A percentile compares a stretch with the other conserved stretches of the same genome.
Evolutionary conservation across 2,888 invertebrate species (phyloP).

Genomic region (Troides oblongomaculatus): DNA sequence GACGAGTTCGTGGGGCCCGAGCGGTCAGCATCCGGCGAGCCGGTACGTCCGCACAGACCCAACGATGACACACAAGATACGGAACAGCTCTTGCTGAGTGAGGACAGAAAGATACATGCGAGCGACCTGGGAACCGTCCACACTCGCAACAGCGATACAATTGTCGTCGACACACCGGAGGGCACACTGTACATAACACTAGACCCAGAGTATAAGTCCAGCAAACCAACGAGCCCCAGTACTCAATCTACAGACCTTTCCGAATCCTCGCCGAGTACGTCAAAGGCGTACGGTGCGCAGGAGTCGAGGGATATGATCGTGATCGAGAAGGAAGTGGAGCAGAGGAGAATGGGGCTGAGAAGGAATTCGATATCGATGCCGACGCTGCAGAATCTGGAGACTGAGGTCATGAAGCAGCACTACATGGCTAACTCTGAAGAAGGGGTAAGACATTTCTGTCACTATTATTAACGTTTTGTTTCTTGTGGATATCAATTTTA

Average conservation of each 20-base stretch:
- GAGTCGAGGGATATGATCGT: conserved; percentile 58
- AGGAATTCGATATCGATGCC: conserved; percentile 89
- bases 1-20: conserved; percentile 59
- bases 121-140: conserved; percentile 63
- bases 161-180: conserved; percentile 72
- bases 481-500: too few relatives aligned
- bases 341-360: conserved; percentile 66
- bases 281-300: conserved; percentile 51
- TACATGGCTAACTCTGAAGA: conserved; percentile 57
- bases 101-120: conserved; percentile 52
- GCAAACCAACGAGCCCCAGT: conserved; percentile 46
- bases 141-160: conserved; percentile 68
- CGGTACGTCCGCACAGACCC: conserved; percentile 45
- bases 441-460: conserved; percentile 50
- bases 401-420: conserved; percentile 77
- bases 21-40: conserved; percentile 45
- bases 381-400: conserved; percentile 83
- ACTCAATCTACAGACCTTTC: conserved; percentile 51
- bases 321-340: conserved; percentile 50
- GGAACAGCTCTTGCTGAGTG: conserved; percentile 28
- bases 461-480: too few relatives aligned
- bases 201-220: conserved; percentile 59
- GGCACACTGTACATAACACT: conserved; percentile 71
- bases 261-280: conserved; percentile 48
- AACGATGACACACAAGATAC: conserved; percentile 46